Percentiles rank a stretch among this genome's conserved stretches.
These are phyloP conservation scores for Zelleria hepariella DNA, from an alignment of 2,888 invertebrate species.

Conservation along the genomic window DNA sequence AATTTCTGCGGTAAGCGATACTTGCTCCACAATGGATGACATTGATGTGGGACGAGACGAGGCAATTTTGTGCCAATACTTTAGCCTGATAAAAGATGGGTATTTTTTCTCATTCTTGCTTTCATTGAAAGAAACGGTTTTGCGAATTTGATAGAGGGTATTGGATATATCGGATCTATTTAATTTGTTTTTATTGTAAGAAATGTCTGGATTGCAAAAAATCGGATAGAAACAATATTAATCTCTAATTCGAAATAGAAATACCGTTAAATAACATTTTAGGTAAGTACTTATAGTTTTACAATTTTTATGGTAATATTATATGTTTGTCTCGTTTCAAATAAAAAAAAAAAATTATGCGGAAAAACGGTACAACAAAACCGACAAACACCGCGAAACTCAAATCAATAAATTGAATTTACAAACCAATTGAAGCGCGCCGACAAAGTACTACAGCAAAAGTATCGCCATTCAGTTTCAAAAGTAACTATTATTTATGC, in stretches of 20 bases:
- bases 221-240: background rate
- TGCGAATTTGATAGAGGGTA: background rate
- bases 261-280: too few relatives aligned
- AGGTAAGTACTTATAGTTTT: too few relatives aligned
- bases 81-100: background rate
- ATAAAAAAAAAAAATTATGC: background rate
- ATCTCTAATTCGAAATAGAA: too few relatives aligned
- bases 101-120: background rate
- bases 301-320: too few relatives aligned
- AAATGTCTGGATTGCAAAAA: background rate
- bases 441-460: constrained; percentile 54
- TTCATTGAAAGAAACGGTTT: background rate
- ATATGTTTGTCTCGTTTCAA: too few relatives aligned
- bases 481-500: constrained; percentile 60
- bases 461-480: constrained; percentile 37
- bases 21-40: constrained; percentile 53
- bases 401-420: constrained; percentile 52
- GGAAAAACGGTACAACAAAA: background rate
- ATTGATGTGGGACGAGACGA: constrained; percentile 48
- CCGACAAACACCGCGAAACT: constrained; percentile 14
- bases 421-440: constrained; percentile 41
- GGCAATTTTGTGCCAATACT: constrained; percentile 19
- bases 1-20: constrained; percentile 70
- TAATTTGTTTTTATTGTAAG: background rate
- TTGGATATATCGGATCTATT: background rate